phyloP scores from a whole-genome alignment of 64 coral and sea anemone species.

The Stylophora pistillata region DNA sequence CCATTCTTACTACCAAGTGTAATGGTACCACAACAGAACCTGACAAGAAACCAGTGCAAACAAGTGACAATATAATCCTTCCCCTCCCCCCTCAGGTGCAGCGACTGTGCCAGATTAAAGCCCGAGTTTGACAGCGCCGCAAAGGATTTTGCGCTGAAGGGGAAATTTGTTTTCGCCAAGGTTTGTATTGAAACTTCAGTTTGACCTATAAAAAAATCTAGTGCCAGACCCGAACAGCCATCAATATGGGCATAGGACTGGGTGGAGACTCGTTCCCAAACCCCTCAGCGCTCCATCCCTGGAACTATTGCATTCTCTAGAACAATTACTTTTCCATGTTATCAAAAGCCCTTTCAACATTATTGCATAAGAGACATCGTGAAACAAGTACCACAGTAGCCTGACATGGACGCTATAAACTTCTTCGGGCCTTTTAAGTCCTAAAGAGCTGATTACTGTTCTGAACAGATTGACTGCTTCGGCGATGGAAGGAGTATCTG shows the following conservation, averaged over 20 bases:
- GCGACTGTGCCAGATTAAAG: constrained; percentile 65
- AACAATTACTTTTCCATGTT: too few species aligned
- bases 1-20: too few species aligned
- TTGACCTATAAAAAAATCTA: neutral
- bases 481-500: constrained; percentile 63
- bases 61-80: neutral
- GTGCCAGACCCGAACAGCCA: too few species aligned
- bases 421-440: too few species aligned
- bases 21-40: neutral
- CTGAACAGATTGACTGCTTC: constrained; percentile 76
- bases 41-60: neutral
- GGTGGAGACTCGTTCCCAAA: too few species aligned
- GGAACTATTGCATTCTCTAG: too few species aligned
- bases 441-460: neutral
- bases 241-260: too few species aligned
- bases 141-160: constrained; percentile 43
- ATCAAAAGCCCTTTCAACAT: too few species aligned
- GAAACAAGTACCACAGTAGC: too few species aligned
- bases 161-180: constrained; percentile 78
- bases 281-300: too few species aligned
- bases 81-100: constrained; percentile 61
- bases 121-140: constrained; percentile 71
- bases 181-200: constrained; percentile 5
- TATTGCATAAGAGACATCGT: too few species aligned
- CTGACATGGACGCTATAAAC: too few species aligned